These are phyloP conservation scores for Garra rufa DNA, from an alignment of 2,113 vertebrate species.

Conservation along the genomic window DNA sequence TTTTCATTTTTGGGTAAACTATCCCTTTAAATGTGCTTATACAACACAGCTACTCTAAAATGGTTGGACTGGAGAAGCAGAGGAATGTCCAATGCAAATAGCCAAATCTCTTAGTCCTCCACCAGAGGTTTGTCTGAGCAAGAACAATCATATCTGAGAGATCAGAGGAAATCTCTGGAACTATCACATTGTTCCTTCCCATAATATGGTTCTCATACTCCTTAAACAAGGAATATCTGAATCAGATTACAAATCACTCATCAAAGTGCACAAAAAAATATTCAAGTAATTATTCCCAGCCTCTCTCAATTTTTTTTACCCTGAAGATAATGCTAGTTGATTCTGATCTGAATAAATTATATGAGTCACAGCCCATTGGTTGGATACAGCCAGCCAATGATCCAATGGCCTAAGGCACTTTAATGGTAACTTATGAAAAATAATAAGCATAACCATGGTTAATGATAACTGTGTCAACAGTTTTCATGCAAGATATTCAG, in stretches of 20 bases:
- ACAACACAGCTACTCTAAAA: neutral
- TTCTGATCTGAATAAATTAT: conserved; percentile 50
- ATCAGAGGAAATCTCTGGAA: conserved; percentile 37
- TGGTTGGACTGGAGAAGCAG: neutral
- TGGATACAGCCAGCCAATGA: conserved; percentile 4
- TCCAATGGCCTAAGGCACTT: neutral
- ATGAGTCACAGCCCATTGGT: conserved; percentile 18
- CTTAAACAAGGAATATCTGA: conserved; percentile 21
- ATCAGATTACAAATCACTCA: conserved; percentile 44
- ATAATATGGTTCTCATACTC: conserved; percentile 46
- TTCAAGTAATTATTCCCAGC: conserved; percentile 54
- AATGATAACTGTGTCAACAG: conserved; percentile 20
- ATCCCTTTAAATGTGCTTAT: neutral
- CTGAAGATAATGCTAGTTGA: conserved; percentile 35
- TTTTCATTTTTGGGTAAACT: neutral
- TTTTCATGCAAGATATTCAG: conserved; percentile 3
- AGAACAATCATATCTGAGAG: conserved; percentile 37
- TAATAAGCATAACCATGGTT: conserved; percentile 8
- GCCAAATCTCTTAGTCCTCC: neutral
- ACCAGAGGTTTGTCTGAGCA: conserved; percentile 28
- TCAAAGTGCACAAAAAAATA: conserved; percentile 47
- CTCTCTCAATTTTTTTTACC: conserved; percentile 19
- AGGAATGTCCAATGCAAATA: conserved; percentile 19
- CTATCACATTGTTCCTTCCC: conserved; percentile 12
- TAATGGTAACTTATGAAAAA: conserved; percentile 23